Evolutionary conservation across 2,797 vertebrate genomes (phyloP).

Genomic region (Hydrocynus forskahlii): DNA sequence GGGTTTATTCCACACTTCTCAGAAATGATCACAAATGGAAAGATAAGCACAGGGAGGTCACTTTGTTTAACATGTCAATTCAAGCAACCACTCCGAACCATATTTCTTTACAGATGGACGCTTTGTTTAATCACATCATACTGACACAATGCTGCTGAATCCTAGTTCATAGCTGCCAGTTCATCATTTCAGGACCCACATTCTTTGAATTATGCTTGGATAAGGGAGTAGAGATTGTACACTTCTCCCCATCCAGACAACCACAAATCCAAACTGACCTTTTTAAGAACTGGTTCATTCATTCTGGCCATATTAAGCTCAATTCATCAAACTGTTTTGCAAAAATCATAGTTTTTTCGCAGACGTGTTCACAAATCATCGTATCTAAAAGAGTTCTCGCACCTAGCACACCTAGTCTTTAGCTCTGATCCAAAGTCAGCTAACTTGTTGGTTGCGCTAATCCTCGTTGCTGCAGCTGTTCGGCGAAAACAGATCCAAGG

Average conservation of each 20-base stretch:
- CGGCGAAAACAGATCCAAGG: constrained; percentile 43
- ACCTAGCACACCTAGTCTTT: neutral
- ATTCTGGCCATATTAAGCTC: no score
- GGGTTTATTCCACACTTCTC: neutral
- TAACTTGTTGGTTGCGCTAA: constrained; percentile 9
- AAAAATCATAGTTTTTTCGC: no score
- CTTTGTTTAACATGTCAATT: neutral
- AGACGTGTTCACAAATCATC: no score
- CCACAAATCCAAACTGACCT: no score
- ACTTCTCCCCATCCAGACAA: neutral
- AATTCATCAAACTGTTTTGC: no score
- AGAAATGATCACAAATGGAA: neutral
- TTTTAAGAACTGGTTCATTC: no score
- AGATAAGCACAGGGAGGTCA: neutral
- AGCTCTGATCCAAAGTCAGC: neutral
- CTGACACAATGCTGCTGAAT: neutral
- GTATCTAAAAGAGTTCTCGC: neutral
- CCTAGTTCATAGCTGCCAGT: no score
- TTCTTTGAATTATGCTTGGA: no score
- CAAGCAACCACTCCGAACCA: neutral
- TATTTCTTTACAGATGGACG: neutral
- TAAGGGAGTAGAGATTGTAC: no score
- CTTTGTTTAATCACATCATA: neutral
- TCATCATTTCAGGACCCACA: neutral
- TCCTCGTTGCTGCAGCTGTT: constrained; percentile 21